Base-by-base conservation (phyloP, 2,797 vertebrate species). In the Chelon auratus region DNA sequence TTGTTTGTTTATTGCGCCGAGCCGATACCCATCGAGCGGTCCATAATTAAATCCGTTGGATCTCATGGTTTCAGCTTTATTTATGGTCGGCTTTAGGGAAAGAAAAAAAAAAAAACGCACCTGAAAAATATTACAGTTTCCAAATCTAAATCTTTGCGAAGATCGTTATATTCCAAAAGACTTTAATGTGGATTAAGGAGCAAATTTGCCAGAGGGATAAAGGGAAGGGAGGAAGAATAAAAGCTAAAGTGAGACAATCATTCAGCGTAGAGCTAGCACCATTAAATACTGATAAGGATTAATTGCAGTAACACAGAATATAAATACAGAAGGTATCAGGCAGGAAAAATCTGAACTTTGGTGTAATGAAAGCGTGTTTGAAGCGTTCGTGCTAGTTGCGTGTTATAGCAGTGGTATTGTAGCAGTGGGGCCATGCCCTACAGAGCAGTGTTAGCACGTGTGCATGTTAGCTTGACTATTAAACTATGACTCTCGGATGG, bases 401-500 rank as follows among this genome's bases (percentile, higher is more conserved):
- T 52, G 43, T 36, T 53, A 22, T 36, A 56, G 30, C 68, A 56
- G 62, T 67, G 18, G 10, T 58, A 12, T 8, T 26, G 26, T 72
- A 52, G 69, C 55, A 76, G 10, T 37, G 26, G 33, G 22, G 39
- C 82, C 69, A 0, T 80, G 84, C 78, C 85, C 79, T 10, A 1
- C 70, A 8, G 39, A 59, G 65, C 78, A 89, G 90, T 87, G 74
- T 71, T 72, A 8, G 43, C 53, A 56, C 24, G 58, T 1, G 26
- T 59, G 75, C 30, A 33, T 8, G 66, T 72, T 47, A 42, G 53
- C 26, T 52, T 33, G 78, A 83, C 71, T 83, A 80, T 64, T 57
- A 60, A 69, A 75, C 74, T 69, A 18, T 67, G 64, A 77, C 78
- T 91, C 84, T 73, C 62, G 87, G 78, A 82, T 84, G 9, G 52